These are phyloP conservation scores for Rhodophaea formosa DNA, from an alignment of 2,888 invertebrate genomes.

Conservation along the genomic window DNA sequence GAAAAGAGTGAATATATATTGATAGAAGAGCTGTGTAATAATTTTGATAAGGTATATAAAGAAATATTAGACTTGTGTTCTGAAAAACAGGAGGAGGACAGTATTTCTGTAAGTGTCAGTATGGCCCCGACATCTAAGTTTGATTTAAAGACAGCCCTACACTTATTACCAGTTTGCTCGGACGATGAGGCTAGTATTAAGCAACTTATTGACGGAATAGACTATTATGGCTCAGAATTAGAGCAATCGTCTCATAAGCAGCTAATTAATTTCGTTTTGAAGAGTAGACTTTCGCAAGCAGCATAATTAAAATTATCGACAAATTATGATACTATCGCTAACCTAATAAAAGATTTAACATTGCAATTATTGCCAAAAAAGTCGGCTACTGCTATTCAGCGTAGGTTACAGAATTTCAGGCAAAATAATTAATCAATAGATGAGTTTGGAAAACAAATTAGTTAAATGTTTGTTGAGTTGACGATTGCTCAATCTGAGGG, in stretches of 20 bases:
- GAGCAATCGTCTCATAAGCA: not conserved
- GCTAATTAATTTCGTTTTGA: conserved; percentile 22
- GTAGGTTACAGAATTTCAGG: conserved; percentile 1
- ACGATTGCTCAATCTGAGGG: conserved; percentile 16
- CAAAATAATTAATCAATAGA: conserved; percentile 13
- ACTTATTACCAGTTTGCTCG: conserved; percentile 20
- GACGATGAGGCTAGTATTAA: conserved; percentile 15
- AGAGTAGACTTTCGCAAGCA: conserved; percentile 18
- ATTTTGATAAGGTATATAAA: too few species aligned
- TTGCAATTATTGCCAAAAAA: conserved; percentile 18
- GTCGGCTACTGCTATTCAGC: conserved; percentile 19
- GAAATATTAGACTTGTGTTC: too few species aligned
- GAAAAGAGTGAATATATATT: too few species aligned
- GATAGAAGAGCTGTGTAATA: too few species aligned
- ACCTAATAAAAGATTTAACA: conserved; percentile 16
- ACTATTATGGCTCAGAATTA: conserved; percentile 18
- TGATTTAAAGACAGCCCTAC: conserved; percentile 10
- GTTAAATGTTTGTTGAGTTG: conserved; percentile 16
- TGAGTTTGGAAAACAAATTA: conserved; percentile 8
- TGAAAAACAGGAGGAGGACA: too few species aligned
- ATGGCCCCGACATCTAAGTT: too few species aligned
- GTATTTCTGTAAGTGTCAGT: too few species aligned
- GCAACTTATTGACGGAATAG: conserved; percentile 21
- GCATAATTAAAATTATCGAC: conserved; percentile 15
- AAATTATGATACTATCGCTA: not conserved